phyloP scores from a whole-genome alignment of 2,113 vertebrate genomes.

The Leucosticte australis region DNA sequence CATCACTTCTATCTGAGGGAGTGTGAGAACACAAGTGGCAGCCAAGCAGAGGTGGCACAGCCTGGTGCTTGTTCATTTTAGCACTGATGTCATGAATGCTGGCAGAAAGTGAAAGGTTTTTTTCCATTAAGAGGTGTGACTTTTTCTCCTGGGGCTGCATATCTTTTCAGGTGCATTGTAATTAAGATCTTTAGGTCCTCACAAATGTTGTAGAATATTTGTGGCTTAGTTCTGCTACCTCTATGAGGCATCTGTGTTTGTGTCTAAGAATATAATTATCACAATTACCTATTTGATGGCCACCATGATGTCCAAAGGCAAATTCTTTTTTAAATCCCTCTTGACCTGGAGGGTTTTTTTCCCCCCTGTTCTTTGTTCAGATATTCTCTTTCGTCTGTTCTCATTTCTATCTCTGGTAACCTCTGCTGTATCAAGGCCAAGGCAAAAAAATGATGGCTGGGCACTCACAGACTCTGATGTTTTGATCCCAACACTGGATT shows the following conservation, averaged over 20 bases:
- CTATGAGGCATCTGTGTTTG: not conserved
- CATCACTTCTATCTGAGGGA: not conserved
- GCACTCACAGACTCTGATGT: fast-evolving
- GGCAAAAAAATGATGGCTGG: not conserved
- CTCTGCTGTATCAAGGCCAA: not conserved
- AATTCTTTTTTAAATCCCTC: not conserved
- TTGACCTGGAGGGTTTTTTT: not conserved
- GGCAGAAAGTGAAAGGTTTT: not conserved
- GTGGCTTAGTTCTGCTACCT: not conserved
- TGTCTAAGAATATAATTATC: not conserved
- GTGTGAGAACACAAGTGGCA: conserved; percentile 8
- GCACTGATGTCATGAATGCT: not conserved
- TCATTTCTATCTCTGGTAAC: not conserved
- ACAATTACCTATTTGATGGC: not conserved
- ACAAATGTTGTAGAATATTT: not conserved
- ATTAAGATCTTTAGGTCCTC: not conserved
- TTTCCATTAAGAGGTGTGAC: not conserved
- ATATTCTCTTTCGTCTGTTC: not conserved
- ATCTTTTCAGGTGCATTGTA: not conserved
- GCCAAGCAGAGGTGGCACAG: conserved; percentile 15
- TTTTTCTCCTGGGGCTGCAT: not conserved
- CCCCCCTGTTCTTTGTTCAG: fast-evolving
- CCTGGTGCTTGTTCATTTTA: conserved; percentile 9
- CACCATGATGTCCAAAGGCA: not conserved
- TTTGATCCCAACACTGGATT: not conserved